phyloP scores from a whole-genome alignment of 2,888 invertebrate species.

The Drosophila eohydei region DNA sequence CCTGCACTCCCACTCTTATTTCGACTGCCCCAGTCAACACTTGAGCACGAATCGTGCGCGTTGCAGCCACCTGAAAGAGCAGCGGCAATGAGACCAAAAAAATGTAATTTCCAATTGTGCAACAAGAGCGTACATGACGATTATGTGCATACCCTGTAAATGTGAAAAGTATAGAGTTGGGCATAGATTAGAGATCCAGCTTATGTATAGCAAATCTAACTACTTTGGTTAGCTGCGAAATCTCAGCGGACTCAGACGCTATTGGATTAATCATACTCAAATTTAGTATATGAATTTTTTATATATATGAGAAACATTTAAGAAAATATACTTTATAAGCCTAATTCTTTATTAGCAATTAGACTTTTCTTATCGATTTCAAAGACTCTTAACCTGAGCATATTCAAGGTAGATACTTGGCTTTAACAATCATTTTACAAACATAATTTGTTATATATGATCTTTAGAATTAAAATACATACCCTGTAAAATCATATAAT shows the following conservation, averaged over 20 bases:
- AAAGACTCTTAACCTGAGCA: background rate
- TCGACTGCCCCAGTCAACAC: constrained; percentile 35
- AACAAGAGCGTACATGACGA: constrained; percentile 38
- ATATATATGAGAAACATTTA: background rate
- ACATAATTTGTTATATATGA: background rate
- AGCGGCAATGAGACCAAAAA: constrained; percentile 30
- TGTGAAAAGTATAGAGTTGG: background rate
- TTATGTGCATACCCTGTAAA: constrained; percentile 25
- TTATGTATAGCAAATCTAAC: background rate
- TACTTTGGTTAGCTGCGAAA: too few relatives aligned
- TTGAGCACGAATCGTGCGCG: constrained; percentile 61
- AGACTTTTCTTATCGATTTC: background rate
- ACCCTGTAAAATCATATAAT: background rate
- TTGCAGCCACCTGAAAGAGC: constrained; percentile 13
- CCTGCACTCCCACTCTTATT: background rate
- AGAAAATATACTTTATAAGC: background rate
- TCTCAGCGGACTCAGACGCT: background rate
- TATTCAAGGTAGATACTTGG: background rate
- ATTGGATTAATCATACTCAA: too few relatives aligned
- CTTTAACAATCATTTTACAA: background rate
- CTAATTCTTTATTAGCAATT: too few relatives aligned
- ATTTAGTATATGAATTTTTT: background rate
- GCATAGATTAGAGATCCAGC: background rate
- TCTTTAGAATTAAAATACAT: background rate
- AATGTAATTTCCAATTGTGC: constrained; percentile 49